phyloP scores from a whole-genome alignment of 1,140 invertebrate genomes.

The Dendrolimus kikuchii region DNA sequence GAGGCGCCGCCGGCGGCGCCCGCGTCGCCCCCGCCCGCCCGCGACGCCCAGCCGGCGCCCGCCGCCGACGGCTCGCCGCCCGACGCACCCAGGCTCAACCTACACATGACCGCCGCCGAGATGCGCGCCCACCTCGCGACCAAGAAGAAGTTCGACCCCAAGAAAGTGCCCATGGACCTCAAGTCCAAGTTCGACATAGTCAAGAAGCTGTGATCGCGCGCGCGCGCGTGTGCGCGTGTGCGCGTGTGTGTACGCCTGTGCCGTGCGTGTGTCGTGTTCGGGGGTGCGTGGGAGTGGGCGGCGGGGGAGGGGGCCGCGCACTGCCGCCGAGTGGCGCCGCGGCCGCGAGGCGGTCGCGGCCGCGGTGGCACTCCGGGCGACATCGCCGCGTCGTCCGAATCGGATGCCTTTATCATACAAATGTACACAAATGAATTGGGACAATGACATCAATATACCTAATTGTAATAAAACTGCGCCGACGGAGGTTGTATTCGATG shows the following conservation, averaged over 20 bases:
- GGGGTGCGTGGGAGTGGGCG: conserved; percentile 9
- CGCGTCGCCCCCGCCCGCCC: conserved; percentile 27
- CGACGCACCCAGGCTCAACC: conserved; percentile 74
- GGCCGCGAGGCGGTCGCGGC: too few species aligned
- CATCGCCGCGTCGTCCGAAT: too few species aligned
- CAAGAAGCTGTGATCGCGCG: conserved; percentile 77
- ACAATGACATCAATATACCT: conserved; percentile 16
- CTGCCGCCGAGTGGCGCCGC: conserved; percentile 11
- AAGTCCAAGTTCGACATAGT: conserved; percentile 95
- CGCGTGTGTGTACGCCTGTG: conserved; percentile 1
- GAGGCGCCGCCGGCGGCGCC: conserved; percentile 33
- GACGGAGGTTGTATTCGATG: conserved; percentile 11
- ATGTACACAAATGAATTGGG: conserved; percentile 13
- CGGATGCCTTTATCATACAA: conserved; percentile 18
- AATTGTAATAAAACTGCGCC: conserved; percentile 2
- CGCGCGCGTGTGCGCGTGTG: conserved; percentile 12
- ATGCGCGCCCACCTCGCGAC: conserved; percentile 87
- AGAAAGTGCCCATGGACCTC: conserved; percentile 90
- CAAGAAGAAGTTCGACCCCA: conserved; percentile 90
- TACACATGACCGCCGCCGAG: conserved; percentile 91
- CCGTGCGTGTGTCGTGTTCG: conserved; percentile 7
- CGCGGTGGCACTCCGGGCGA: too few species aligned
- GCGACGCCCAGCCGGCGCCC: conserved; percentile 23
- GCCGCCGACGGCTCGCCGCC: conserved; percentile 37
- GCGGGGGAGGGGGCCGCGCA: conserved; percentile 8